Conservation (phyloP, 64 coral and sea anemone species). For the Exaiptasia diaphana region DNA sequence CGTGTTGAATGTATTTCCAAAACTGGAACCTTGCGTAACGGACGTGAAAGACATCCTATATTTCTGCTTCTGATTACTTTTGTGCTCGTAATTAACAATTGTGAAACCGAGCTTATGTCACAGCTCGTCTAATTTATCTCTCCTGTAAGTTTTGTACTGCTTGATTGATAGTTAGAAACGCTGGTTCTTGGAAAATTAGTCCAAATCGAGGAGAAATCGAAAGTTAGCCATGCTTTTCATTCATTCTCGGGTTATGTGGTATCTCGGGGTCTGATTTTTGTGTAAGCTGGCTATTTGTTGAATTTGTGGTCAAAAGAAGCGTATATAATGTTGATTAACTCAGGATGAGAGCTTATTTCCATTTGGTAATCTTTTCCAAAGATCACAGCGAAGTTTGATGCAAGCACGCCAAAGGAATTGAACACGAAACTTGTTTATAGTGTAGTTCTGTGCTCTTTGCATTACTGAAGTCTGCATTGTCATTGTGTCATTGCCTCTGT, state of each 20-base stretch:
- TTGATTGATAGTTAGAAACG: too few relatives aligned
- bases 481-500: not conserved
- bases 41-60: not conserved
- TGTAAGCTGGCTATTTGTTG: conserved; percentile 15
- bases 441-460: conserved; percentile 1
- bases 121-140: not conserved
- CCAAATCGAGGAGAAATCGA: not conserved
- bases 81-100: not conserved
- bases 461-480: not conserved
- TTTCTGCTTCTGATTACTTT: not conserved
- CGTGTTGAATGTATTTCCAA: not conserved
- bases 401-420: too few relatives aligned
- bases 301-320: conserved; percentile 25
- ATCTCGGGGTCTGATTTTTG: not conserved
- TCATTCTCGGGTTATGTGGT: not conserved
- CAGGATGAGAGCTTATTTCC: not conserved
- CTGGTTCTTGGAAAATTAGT: not conserved
- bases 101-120: not conserved
- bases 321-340: conserved; percentile 41
- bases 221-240: conserved; percentile 17
- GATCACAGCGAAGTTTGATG: not conserved
- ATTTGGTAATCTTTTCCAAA: conserved; percentile 15
- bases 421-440: conserved; percentile 10
- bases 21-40: conserved; percentile 6
- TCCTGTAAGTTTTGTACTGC: not conserved